Evolutionary conservation across 2,888 invertebrate genomes (phyloP).

Genomic region (Xylocampa areola): DNA sequence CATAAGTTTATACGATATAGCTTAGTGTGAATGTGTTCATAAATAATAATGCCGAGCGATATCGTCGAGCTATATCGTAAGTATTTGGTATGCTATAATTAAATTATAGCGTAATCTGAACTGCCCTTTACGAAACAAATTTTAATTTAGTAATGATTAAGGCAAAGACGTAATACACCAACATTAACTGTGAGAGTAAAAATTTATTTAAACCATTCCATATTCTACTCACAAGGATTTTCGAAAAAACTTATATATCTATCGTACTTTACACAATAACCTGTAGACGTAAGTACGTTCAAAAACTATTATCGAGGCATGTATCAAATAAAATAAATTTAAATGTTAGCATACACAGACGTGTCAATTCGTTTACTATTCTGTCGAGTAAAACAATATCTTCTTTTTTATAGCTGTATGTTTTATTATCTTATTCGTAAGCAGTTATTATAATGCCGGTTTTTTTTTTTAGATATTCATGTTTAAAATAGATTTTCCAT

Average conservation of each 20-base stretch:
- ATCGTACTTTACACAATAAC: conserved; percentile 9
- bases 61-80: no score
- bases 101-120: no score
- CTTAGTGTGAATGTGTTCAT: no score
- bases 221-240: no score
- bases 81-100: no score
- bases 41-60: no score
- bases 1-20: no score
- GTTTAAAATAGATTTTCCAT: conserved; percentile 12
- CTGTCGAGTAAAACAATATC: conserved; percentile 2
- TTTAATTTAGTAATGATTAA: no score
- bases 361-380: conserved; percentile 21
- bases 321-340: conserved; percentile 24
- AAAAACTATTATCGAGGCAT: conserved; percentile 10
- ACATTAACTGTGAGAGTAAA: no score
- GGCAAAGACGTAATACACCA: no score
- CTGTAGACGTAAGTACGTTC: conserved; percentile 8
- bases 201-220: no score
- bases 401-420: conserved; percentile 1
- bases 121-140: no score
- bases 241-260: conserved; percentile 7
- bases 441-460: conserved; percentile 13
- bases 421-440: conserved; percentile 10
- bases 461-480: conserved; percentile 14
- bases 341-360: conserved; percentile 22